phyloP scores from a whole-genome alignment of 64 coral and sea anemone species.

The Pachyseris speciosa region DNA sequence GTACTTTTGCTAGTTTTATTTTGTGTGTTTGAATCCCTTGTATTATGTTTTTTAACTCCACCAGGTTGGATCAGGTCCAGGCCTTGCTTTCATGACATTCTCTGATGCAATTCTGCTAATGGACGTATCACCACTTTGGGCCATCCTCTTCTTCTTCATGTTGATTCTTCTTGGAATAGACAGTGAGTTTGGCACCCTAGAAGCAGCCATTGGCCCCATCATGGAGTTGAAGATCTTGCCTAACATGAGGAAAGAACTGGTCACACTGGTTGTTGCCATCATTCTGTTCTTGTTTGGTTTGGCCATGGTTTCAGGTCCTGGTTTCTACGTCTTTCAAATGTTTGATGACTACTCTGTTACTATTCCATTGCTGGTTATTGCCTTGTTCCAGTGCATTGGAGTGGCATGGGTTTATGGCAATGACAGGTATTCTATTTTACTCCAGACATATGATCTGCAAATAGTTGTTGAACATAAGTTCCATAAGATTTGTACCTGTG shows the following conservation, averaged over 20 bases:
- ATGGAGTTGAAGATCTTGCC: constrained; percentile 92
- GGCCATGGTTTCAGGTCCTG: constrained; percentile 82
- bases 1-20: too few species aligned
- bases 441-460: neutral
- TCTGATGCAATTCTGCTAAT: constrained; percentile 91
- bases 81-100: constrained; percentile 97
- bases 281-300: constrained; percentile 80
- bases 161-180: constrained; percentile 94
- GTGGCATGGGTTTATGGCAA: constrained; percentile 97
- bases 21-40: neutral
- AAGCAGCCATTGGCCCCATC: constrained; percentile 95
- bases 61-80: constrained; percentile 93
- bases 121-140: constrained; percentile 96
- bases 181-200: constrained; percentile 94
- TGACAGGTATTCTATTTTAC: constrained; percentile 62
- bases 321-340: constrained; percentile 95
- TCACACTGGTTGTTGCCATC: constrained; percentile 72
- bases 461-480: too few species aligned
- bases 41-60: neutral
- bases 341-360: constrained; percentile 97
- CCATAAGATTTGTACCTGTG: too few species aligned
- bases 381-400: constrained; percentile 95
- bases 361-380: constrained; percentile 90
- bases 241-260: constrained; percentile 80
- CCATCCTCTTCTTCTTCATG: constrained; percentile 93